These are phyloP conservation scores for Bovichtus variegatus DNA, from an alignment of 2,797 vertebrate species.

Conservation along the genomic window DNA sequence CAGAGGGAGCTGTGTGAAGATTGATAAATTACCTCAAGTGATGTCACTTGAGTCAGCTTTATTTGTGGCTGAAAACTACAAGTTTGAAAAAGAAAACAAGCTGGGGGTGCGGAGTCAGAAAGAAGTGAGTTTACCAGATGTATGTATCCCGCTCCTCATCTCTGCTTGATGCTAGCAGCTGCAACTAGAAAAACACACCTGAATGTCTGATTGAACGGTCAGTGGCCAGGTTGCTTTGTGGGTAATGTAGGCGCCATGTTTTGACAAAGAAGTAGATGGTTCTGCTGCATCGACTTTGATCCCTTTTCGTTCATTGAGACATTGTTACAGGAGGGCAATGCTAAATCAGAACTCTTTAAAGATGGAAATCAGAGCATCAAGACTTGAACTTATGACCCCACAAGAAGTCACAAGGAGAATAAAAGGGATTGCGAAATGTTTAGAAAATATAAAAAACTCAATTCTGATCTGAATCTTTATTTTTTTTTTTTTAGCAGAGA, in stretches of 20 bases:
- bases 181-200: neutral
- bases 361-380: neutral
- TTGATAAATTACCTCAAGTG: neutral
- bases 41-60: neutral
- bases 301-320: too few relatives aligned
- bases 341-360: too few relatives aligned
- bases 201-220: neutral
- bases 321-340: too few relatives aligned
- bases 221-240: neutral
- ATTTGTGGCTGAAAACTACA: neutral
- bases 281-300: neutral
- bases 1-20: neutral
- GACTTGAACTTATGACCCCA: neutral
- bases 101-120: neutral
- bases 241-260: neutral
- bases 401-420: too few relatives aligned
- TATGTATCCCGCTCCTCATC: neutral
- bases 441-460: neutral
- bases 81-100: neutral
- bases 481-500: neutral
- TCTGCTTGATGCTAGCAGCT: neutral
- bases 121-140: neutral
- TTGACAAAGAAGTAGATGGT: neutral
- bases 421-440: neutral
- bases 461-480: too few relatives aligned